Evolutionary conservation across 2,888 invertebrate species (phyloP), one percentile per base, ranked within the genome.

Genomic region (Laspeyria flexula): DNA sequence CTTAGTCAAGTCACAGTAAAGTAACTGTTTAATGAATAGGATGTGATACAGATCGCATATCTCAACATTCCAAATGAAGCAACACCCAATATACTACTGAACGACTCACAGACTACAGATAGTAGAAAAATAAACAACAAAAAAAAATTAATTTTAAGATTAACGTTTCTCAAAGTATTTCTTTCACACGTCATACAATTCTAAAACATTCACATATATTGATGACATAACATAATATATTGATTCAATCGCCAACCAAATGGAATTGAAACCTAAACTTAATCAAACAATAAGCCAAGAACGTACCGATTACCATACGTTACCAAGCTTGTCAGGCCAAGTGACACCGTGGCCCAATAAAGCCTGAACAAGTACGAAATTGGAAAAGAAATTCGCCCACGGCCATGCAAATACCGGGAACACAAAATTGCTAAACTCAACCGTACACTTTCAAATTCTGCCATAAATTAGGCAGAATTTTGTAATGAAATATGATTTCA

Each of bases 321-420:
- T 59, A 70, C 69, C 49, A 41, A 61, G 51, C 52, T 74, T 76
- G 79, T 81, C 79, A 76, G 60, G 63, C 74, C 76, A 70, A 76
- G 77, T 81, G 85, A 81, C 84, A 83, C 81, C 74, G 69, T 65
- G 65, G 64, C 73, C 78, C 85, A 86, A 88, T 88, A 89, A 87
- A 86, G 77, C 68, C 51, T 63, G 83, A 82, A 87, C 84, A 88
- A 88, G 79, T 83, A 83, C 65, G 77, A 85, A 88, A 90, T 89
- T 89, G 88, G 85, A 89, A 88, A 90, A 88, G 88, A 85, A 90
- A 85, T 81, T 62, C 71, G 55, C 73, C 55, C 71, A 42, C 55
- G 71, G 43, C 69, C 77, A 87, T 85, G 88, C 85, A 88, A 88
- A 88, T 85, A 77, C 75, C 65, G 73, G 39, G 65, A 60, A 73